These are phyloP conservation scores for Endotricha flammealis DNA, from an alignment of 2,888 invertebrate genomes.

Conservation along the genomic window DNA sequence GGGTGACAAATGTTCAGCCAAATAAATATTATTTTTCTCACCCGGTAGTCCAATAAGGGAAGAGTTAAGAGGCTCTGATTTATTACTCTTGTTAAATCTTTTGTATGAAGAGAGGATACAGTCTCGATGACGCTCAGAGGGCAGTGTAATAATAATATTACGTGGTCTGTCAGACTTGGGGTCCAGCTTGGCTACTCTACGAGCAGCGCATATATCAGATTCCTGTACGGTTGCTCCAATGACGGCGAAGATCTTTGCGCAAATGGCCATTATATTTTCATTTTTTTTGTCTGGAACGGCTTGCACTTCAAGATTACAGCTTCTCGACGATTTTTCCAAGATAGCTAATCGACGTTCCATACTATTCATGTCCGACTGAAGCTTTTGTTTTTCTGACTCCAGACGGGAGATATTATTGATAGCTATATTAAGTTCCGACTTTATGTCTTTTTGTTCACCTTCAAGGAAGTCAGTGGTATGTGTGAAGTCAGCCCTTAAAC, in stretches of 20 bases:
- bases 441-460: no score
- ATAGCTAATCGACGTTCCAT: slow-evolving; percentile 1
- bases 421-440: background rate
- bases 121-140: slow-evolving; percentile 3
- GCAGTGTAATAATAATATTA: slow-evolving; percentile 6
- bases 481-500: background rate
- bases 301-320: slow-evolving; percentile 10
- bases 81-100: background rate
- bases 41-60: slow-evolving; percentile 1
- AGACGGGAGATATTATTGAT: background rate
- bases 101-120: background rate
- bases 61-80: background rate
- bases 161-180: slow-evolving; percentile 1
- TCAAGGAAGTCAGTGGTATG: background rate
- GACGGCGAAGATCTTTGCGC: background rate
- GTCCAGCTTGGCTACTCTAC: slow-evolving; percentile 2
- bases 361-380: background rate
- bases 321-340: slow-evolving; percentile 8
- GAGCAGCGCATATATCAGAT: background rate
- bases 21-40: no score
- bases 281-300: slow-evolving; percentile 5
- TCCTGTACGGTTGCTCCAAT: no score
- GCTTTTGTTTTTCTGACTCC: background rate
- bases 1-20: no score
- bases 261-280: background rate